These are phyloP conservation scores for Psilanteris sp. DNA, from an alignment of 1,140 invertebrate species.

Conservation along the genomic window DNA sequence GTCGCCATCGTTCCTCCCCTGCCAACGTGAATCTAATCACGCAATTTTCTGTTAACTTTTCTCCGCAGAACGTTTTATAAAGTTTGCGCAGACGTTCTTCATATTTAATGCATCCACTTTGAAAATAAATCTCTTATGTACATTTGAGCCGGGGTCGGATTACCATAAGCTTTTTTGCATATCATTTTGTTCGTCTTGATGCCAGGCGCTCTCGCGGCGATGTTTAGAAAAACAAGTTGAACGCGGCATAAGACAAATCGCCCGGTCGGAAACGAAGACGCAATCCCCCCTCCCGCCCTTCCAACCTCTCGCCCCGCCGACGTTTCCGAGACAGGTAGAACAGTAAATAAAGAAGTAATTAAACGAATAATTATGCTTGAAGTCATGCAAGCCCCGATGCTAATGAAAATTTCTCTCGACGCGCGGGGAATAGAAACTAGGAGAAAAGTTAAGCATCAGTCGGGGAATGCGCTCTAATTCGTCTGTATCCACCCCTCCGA, in stretches of 20 bases:
- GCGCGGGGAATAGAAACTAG: constrained; percentile 25
- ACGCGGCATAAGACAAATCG: constrained; percentile 33
- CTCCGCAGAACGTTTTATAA: constrained; percentile 31
- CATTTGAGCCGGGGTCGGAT: constrained; percentile 50
- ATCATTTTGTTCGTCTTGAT: constrained; percentile 47
- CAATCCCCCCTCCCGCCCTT: not conserved
- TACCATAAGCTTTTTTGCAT: constrained; percentile 59
- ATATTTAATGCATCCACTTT: constrained; percentile 56
- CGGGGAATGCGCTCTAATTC: constrained; percentile 58
- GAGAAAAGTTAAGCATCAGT: constrained; percentile 54
- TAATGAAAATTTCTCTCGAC: constrained; percentile 65
- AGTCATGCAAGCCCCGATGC: constrained; percentile 45
- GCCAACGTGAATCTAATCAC: constrained; percentile 19
- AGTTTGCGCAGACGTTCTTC: constrained; percentile 44
- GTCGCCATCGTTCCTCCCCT: no score
- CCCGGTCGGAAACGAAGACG: constrained; percentile 11
- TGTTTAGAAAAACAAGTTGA: constrained; percentile 46
- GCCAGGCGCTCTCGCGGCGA: constrained; percentile 7
- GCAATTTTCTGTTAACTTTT: constrained; percentile 42
- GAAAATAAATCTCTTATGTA: constrained; percentile 55
- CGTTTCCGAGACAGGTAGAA: constrained; percentile 18
- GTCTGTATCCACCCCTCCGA: constrained; percentile 8
- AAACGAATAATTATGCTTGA: constrained; percentile 65
- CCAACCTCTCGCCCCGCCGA: not conserved
- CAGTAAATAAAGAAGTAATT: constrained; percentile 67